Conservation (phyloP, 2,113 vertebrate genomes). For the Mormyrus lacerda region DNA sequence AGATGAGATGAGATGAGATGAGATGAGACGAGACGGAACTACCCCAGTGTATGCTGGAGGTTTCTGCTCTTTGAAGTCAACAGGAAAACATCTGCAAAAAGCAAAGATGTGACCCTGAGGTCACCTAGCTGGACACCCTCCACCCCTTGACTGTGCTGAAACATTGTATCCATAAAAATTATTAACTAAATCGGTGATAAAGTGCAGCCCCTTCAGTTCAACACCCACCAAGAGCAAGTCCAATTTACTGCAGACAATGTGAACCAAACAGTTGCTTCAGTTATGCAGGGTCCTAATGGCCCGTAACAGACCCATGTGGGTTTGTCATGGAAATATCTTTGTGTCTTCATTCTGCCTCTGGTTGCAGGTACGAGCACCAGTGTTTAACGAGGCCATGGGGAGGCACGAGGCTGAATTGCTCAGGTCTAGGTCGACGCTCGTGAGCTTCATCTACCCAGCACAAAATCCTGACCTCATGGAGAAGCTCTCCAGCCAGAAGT, state of each 20-base stretch:
- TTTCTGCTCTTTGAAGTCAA: neutral
- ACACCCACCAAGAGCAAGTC: neutral
- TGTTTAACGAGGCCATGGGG: constrained; percentile 41
- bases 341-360: neutral
- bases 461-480: constrained; percentile 63
- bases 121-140: neutral
- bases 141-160: neutral
- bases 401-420: constrained; percentile 51
- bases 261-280: neutral
- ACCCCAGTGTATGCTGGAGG: neutral
- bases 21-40: no score
- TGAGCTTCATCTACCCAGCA: constrained; percentile 64
- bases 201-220: neutral
- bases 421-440: constrained; percentile 53
- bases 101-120: neutral
- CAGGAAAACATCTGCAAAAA: neutral
- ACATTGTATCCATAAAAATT: neutral
- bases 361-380: constrained; percentile 53
- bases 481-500: constrained; percentile 53
- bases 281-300: neutral
- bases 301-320: neutral
- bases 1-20: no score
- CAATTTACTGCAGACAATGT: neutral
- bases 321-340: neutral
- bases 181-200: neutral